phyloP scores from a whole-genome alignment of 1,140 invertebrate genomes.

The Trypoxylus dichotomus region DNA sequence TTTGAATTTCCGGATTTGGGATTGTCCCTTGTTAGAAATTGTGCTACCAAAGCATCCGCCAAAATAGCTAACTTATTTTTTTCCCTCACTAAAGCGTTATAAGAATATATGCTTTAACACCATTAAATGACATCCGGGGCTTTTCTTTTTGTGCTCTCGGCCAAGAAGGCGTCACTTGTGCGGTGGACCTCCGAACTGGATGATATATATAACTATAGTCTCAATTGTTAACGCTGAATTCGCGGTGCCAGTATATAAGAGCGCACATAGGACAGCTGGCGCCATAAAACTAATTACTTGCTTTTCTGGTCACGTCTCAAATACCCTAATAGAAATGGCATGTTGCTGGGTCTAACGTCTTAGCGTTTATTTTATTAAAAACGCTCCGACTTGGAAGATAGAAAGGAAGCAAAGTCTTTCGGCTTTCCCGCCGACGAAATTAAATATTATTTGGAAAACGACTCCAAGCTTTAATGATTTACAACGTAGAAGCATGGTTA shows the following conservation, averaged over 20 bases:
- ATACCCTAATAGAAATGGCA: constrained; percentile 44
- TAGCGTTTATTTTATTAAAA: constrained; percentile 41
- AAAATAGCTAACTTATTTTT: too few relatives aligned
- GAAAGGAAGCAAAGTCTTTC: not conserved
- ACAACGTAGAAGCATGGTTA: not conserved
- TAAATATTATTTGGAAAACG: not conserved
- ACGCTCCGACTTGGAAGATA: constrained; percentile 29
- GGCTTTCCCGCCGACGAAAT: not conserved
- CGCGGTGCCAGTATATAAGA: constrained; percentile 31
- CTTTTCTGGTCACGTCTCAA: constrained; percentile 45
- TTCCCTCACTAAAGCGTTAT: not conserved
- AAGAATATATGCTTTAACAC: not conserved
- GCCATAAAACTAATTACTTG: constrained; percentile 46
- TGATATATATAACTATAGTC: constrained; percentile 33
- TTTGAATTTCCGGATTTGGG: too few relatives aligned
- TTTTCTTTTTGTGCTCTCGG: constrained; percentile 3
- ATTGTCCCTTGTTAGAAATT: too few relatives aligned
- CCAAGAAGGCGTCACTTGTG: constrained; percentile 1
- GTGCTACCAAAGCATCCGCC: too few relatives aligned
- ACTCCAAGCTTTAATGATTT: not conserved
- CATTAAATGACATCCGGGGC: constrained; percentile 16
- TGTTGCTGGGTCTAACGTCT: constrained; percentile 34
- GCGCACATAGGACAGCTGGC: constrained; percentile 40
- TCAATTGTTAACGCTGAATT: constrained; percentile 34
- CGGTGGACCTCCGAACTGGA: constrained; percentile 5